Conservation (phyloP, 2,888 invertebrate species). For the Lepetodrilus schrolli region DNA sequence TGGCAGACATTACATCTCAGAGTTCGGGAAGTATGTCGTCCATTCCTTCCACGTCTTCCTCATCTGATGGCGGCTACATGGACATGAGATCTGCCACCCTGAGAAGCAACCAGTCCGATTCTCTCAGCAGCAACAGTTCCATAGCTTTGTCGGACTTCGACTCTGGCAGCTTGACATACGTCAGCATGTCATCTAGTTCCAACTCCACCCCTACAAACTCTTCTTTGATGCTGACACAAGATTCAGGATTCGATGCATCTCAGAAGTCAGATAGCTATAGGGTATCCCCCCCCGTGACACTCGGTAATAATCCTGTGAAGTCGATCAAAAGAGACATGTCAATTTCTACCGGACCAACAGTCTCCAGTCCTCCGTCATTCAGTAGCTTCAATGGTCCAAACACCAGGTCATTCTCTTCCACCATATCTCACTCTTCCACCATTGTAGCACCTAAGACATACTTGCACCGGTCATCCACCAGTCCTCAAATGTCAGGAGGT, state of each 20-base stretch:
- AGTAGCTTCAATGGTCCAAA: background rate
- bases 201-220: slow-evolving; percentile 60
- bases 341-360: background rate
- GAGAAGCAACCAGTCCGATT: slow-evolving; percentile 33
- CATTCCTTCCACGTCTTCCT: slow-evolving; percentile 38
- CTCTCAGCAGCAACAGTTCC: slow-evolving; percentile 42
- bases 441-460: slow-evolving; percentile 12
- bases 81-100: slow-evolving; percentile 41
- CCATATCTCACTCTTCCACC: background rate
- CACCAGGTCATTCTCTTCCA: background rate
- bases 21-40: slow-evolving; percentile 38
- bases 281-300: background rate
- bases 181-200: slow-evolving; percentile 58
- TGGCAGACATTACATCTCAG: slow-evolving; percentile 26
- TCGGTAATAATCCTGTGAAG: background rate
- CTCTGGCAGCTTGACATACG: slow-evolving; percentile 55
- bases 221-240: slow-evolving; percentile 37
- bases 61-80: slow-evolving; percentile 47
- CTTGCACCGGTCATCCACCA: slow-evolving; percentile 23
- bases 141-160: slow-evolving; percentile 46
- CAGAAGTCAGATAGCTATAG: background rate
- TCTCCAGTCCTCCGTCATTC: slow-evolving; percentile 4
- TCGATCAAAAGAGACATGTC: background rate
- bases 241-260: slow-evolving; percentile 16
- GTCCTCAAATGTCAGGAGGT: background rate